Evolutionary conservation across 2,113 vertebrate genomes (phyloP), one percentile per base, ranked within the genome.

Genomic region (Alosa alosa): DNA sequence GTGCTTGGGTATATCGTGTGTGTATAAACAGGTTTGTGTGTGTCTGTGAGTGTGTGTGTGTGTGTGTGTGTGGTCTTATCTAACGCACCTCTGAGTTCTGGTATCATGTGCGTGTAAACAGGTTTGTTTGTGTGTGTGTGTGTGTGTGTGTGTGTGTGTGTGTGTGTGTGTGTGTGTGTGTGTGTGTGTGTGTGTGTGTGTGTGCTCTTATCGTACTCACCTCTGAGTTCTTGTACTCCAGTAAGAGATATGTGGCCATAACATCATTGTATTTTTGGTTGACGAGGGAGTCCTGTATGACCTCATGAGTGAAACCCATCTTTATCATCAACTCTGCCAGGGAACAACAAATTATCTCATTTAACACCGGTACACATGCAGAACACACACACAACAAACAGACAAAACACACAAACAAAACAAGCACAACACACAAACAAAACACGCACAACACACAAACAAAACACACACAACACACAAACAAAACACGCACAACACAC

Each of bases 231-330:
- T 92, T 96, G 87, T 95, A 95, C 87, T 95, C 96, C 90, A 96
- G 93, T 86, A 96, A 94, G 85, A 96, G 92, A 55, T 96, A 96
- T 45, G 96, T 96, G 72, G 96, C 96, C 96, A 96, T 96, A 86
- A 96, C 93, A 84, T 96, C 95, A 52, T 96, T 95, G 90, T 96
- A 96, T 85, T 95, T 94, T 93, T 96, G 96, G 86, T 95, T 92
- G 88, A 96, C 90, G 49, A 96, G 93, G 0, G 95, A 96, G 81
- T 96, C 96, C 82, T 95, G 95, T 90, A 96, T 96, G 90, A 96
- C 95, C 81, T 96, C 95, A 22, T 93, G 91, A 0, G 94, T 91
- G 84, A 95, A 96, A 13, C 96, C 96, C 96, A 96, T 96, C 82
- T 95, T 94, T 6, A 96, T 90, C 96, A 96, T 96, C 86, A 96